A percentile compares a stretch with the other conserved stretches of the same genome.
Evolutionary conservation across 1,140 invertebrate species (phyloP).

Genomic region (Neelides sp.): DNA sequence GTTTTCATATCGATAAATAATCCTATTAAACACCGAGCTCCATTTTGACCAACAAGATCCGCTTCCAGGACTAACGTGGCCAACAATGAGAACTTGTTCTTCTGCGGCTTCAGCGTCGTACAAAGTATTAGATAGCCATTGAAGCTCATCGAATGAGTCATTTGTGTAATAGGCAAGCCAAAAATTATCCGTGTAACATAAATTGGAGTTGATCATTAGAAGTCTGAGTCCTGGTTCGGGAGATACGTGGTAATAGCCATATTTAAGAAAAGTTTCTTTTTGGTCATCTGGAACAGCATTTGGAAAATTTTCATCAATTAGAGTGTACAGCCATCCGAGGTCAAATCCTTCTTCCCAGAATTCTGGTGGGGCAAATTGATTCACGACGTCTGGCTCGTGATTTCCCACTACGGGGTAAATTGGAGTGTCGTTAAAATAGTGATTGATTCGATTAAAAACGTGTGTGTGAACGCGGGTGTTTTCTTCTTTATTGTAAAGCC

Average conservation of each 20-base stretch:
- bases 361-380: constrained; percentile 34
- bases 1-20: constrained; percentile 38
- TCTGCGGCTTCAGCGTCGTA: constrained; percentile 51
- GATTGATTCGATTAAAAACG: too few species aligned
- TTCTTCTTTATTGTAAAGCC: constrained; percentile 39
- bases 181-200: constrained; percentile 34
- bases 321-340: constrained; percentile 32
- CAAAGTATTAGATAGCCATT: constrained; percentile 60
- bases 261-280: constrained; percentile 23
- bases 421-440: too few species aligned
- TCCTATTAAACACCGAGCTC: constrained; percentile 49
- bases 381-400: constrained; percentile 43
- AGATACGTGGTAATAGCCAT: constrained; percentile 34
- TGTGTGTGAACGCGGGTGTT: constrained; percentile 34
- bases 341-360: constrained; percentile 18
- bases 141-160: constrained; percentile 52
- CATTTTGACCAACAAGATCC: constrained; percentile 52
- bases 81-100: constrained; percentile 68
- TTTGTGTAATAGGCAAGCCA: background rate
- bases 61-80: constrained; percentile 64
- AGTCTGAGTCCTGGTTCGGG: constrained; percentile 38
- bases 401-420: constrained; percentile 42
- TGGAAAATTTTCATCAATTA: constrained; percentile 21
- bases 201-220: constrained; percentile 36
- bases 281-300: constrained; percentile 23